Base-by-base conservation (phyloP, 2,888 invertebrate species). In the Gymnosoma rotundatum region DNA sequence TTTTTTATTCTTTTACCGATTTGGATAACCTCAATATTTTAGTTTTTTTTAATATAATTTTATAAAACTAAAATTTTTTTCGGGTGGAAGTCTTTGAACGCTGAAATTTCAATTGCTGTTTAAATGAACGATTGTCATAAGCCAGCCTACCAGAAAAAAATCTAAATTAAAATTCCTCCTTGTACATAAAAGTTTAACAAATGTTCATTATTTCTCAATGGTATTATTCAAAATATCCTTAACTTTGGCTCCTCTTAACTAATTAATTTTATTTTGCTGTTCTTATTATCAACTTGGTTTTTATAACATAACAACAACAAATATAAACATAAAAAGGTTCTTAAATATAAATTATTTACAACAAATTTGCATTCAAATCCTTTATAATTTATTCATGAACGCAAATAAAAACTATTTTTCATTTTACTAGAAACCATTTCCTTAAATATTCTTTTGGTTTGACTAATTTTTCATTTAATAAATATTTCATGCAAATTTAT, bases 351-450 rank as follows among this genome's bases (percentile, higher is more conserved):
- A 66, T 48, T 50, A 38, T 58, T 75, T 50, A 38, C 18, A 58
- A 36, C 12, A 54, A 52, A 75, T 48, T 66, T 58, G n/a, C 66
- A 14, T 56, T 14, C n/a, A 58, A 67, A 60, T 38, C 36, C 20
- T 25, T 67, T n/a, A 20, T 50, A 38, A 76, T 60, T 50, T 76
- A 76, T 76, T 76, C 76, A 60, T 52, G 52, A 60, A 16, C 25
- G n/a, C 54, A 16, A 9, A 63, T n/a, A 25, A 21, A 38, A 50
- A 52, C n/a, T 63, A 63, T 73, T 63, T 73, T 38, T 21, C 21
- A 63, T 52, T 25, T 63, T 18, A 8, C 32, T 42, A 42, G 16
- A 61, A 73, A 14, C 38, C 21, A 63, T 25, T 73, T 63, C n/a
- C 38, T 73, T 73, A 18, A 42, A 52, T 52, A 63, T 42, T 10